phyloP scores from a whole-genome alignment of 2,113 vertebrate genomes.

The Serilophus lunatus region DNA sequence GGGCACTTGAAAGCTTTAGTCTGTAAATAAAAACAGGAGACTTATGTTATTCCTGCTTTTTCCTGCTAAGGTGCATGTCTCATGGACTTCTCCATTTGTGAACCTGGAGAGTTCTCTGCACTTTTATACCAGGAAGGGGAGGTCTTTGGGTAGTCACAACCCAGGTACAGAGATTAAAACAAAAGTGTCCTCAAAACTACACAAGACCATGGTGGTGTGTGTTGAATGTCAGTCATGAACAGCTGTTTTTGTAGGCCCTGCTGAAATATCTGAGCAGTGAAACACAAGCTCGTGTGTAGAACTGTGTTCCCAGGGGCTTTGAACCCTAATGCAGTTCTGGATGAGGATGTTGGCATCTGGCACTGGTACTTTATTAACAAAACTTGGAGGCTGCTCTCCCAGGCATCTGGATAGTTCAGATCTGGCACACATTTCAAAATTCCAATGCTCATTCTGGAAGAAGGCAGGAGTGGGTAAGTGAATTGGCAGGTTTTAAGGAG shows the following conservation, averaged over 20 bases:
- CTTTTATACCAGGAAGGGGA: background rate
- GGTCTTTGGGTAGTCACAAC: background rate
- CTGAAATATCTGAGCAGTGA: background rate
- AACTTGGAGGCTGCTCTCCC: background rate
- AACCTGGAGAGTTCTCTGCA: background rate
- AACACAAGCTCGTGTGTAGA: background rate
- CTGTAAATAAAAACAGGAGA: background rate
- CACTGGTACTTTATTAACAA: background rate
- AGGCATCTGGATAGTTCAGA: background rate
- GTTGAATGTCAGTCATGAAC: background rate
- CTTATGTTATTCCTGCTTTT: background rate
- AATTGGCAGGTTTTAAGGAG: background rate
- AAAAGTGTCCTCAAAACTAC: background rate
- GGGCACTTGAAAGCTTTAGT: background rate
- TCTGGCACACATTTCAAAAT: background rate
- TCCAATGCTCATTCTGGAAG: background rate
- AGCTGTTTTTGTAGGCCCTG: background rate
- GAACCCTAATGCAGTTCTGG: background rate
- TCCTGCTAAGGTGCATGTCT: background rate
- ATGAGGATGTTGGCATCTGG: background rate
- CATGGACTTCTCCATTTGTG: accelerated
- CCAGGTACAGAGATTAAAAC: background rate
- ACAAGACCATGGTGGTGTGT: background rate
- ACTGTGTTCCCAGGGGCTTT: background rate
- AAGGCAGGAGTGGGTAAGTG: background rate